A percentile compares a stretch with the other conserved stretches of the same genome.
These are phyloP conservation scores for Zelleria hepariella DNA, from an alignment of 2,888 invertebrate species.

Conservation along the genomic window DNA sequence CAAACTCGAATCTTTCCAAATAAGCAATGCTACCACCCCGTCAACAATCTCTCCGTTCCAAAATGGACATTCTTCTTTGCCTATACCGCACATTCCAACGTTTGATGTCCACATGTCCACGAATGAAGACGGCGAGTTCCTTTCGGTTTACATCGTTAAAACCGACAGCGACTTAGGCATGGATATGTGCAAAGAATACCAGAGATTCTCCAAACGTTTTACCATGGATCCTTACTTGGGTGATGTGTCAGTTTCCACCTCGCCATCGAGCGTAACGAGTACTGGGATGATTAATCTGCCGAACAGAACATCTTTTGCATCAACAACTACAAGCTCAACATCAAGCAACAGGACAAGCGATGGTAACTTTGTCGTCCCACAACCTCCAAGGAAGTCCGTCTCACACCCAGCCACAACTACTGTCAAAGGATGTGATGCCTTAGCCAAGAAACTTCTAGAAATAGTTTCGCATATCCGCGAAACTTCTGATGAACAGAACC, in stretches of 20 bases:
- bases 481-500: conserved; percentile 38
- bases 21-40: conserved; percentile 56
- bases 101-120: conserved; percentile 60
- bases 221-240: conserved; percentile 60
- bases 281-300: conserved; percentile 55
- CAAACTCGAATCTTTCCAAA: conserved; percentile 52
- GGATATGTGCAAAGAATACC: conserved; percentile 64
- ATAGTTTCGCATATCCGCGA: conserved; percentile 55
- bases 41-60: conserved; percentile 63
- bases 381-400: conserved; percentile 57
- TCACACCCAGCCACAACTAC: conserved; percentile 42
- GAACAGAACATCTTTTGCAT: conserved; percentile 56
- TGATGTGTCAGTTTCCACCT: conserved; percentile 55
- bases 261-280: conserved; percentile 64
- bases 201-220: conserved; percentile 59
- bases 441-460: conserved; percentile 58
- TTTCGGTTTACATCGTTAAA: conserved; percentile 55
- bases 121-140: conserved; percentile 60
- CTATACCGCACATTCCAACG: conserved; percentile 48
- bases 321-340: conserved; percentile 55
- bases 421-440: conserved; percentile 56
- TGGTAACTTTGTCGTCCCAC: conserved; percentile 63
- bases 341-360: conserved; percentile 54
- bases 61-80: conserved; percentile 57
- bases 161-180: conserved; percentile 60